phyloP scores from a whole-genome alignment of 2,113 vertebrate species.

The Neopipo cinnamomea region DNA sequence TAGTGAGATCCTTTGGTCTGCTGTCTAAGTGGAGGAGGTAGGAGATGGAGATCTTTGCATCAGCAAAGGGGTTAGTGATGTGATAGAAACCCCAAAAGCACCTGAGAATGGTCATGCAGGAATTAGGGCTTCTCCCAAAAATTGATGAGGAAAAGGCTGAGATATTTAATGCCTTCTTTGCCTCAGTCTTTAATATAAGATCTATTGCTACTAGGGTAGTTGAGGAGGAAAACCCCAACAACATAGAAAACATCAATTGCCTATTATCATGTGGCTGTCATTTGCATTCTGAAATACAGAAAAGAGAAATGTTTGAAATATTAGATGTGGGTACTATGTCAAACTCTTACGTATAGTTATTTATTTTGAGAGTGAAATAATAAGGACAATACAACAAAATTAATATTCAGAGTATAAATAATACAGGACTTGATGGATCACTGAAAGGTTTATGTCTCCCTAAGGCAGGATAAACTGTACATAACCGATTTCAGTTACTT shows the following conservation, averaged over 20 bases:
- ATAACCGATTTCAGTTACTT: not conserved
- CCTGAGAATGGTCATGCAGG: not conserved
- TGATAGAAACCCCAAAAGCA: not conserved
- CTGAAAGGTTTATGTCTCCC: not conserved
- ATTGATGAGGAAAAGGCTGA: not conserved
- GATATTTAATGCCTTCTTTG: not conserved
- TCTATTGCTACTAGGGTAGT: not conserved
- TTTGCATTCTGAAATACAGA: not conserved
- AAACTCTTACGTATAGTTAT: not conserved
- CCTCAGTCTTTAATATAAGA: not conserved
- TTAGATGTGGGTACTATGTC: not conserved
- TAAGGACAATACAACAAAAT: not conserved
- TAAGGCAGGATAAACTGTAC: not conserved
- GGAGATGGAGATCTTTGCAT: not conserved
- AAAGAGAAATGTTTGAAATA: not conserved
- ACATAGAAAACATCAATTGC: not conserved
- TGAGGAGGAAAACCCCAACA: fast-evolving
- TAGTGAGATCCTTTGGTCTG: not conserved
- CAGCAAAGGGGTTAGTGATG: not conserved
- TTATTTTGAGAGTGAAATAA: not conserved
- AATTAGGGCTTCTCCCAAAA: not conserved
- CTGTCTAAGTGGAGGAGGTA: not conserved
- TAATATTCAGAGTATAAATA: not conserved
- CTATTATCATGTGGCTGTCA: not conserved
- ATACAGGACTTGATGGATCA: not conserved